Evolutionary conservation across 2,888 invertebrate species (phyloP), one percentile per base, ranked within the genome.

Genomic region (Nomada goodeniana): DNA sequence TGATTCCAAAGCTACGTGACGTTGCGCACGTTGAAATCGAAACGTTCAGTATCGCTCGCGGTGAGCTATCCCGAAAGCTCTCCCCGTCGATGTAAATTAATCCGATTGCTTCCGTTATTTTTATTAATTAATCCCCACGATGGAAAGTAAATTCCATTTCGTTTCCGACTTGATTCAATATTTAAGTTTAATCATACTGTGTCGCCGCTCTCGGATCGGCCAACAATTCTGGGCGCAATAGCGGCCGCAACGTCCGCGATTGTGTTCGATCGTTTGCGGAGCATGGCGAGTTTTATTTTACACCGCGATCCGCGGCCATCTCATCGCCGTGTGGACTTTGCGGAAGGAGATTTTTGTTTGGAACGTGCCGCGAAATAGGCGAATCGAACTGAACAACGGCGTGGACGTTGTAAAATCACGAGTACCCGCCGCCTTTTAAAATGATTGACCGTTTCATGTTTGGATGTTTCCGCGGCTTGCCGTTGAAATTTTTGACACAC

Each of bases 181-280:
- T 86, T 87, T 87, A 86, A 88, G 86, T 88, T 84, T 86, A 86
- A 87, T 87, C 88, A 77, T 78, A 73, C 67, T 61, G 76, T 76
- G 76, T 76, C 68, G 72, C 77, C 64, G 70, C 65, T 78, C 83
- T 69, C 73, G 76, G 52, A 52, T 60, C 74, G 83, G 63, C 68
- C 76, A 68, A 79, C 73, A 79, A 75, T 81, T 75, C 60, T 71
- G 59, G 15, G 61, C 36, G 42, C 69, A 64, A 64, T 61, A 73
- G 50, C 50, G 52, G 69, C 36, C 36, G 29, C 70, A 69, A 57
- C 59, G 64, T 71, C 15, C 75, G 53, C 55, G 61, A 73, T 74
- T 47, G 7, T 67, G 20, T 76, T 77, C 72, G 67, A 77, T 72
- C 76, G 76, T 74, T 79, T 59, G 59, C 78, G 23, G 70, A 79